Conservation (phyloP, 2,113 vertebrate species). For the Cettia cetti region DNA sequence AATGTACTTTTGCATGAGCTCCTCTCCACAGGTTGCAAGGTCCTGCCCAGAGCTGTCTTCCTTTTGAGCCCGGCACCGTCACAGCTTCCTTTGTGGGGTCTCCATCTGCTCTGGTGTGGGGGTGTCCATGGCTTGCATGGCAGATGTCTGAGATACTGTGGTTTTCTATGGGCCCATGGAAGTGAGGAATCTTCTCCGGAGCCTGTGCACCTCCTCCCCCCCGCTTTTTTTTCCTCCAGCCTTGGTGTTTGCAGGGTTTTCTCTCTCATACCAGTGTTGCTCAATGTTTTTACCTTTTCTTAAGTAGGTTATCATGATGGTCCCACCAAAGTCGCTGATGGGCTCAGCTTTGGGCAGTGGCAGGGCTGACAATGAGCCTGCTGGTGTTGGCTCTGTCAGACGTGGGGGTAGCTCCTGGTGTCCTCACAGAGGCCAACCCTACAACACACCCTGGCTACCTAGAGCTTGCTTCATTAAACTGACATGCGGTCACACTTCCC, state of each 20-base stretch:
- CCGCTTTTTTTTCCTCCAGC: too few species aligned
- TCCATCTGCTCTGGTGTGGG: neutral
- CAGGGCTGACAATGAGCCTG: neutral
- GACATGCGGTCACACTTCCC: rapidly evolving
- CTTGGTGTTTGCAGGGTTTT: neutral
- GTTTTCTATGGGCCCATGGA: neutral
- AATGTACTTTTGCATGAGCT: neutral
- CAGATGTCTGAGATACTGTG: neutral
- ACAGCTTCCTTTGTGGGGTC: rapidly evolving
- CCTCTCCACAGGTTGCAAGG: neutral
- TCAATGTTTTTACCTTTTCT: neutral
- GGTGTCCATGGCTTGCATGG: neutral
- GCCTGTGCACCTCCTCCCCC: neutral
- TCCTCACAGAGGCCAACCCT: neutral
- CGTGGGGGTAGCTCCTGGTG: neutral
- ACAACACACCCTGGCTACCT: rapidly evolving
- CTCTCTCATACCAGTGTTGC: neutral
- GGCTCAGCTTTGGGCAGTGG: neutral
- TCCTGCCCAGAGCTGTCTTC: neutral
- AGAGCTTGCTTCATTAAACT: neutral
- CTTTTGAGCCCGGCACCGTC: rapidly evolving
- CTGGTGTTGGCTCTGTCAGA: neutral
- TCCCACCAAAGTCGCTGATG: rapidly evolving
- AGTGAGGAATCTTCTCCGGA: neutral
- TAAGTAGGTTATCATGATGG: neutral